Evolutionary conservation across 1,140 invertebrate species (phyloP), one percentile per base, ranked within the genome.

Genomic region (Bilobella aurantiaca): DNA sequence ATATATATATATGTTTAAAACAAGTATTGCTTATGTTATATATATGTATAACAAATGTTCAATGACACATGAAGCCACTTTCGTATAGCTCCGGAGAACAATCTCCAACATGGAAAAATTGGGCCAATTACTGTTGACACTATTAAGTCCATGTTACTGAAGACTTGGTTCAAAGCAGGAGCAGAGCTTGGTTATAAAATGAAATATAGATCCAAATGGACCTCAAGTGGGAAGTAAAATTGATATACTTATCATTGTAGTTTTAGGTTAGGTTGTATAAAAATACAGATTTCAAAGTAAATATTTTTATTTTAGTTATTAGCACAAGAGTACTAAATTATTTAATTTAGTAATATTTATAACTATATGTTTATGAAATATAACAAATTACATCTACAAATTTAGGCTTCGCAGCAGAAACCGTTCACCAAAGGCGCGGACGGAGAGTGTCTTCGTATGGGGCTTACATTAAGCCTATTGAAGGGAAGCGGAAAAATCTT

Each of bases 401-500:
- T 16, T 31, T 18, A 64, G 63, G 63, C 12, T 64, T 64, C 25
- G 12, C 25, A 12, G 2, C 56, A 5, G 30, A 8, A n/a, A 8
- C 12, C 3, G 21, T n/a, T 21, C 3, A 8, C 3, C 14, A 29
- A 2, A 18, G 34, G 8, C 56, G 53, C 28, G 63, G 63, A 16
- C 31, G 53, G 28, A 46, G 63, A 32, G 53, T 59, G 14, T 30
- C 25, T 49, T 31, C 64, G 3, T 65, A 65, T 32, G 5, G 29
- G 1, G 53, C 56, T 14, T 65, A 12, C 58, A 46, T 65, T 18
- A 3, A 65, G 59, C 64, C 64, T 18, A 65, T 65, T 60, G 56
- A 64, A n/a, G 32, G 25, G 1, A 25, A 16, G 8, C 3, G 64
- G 32, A 25, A 58, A 37, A 65, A 58, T 21, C 31, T 65, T 18